Conservation (phyloP, 35 echinoderm and acorn worm genomes). For the Acanthaster planci region DNA sequence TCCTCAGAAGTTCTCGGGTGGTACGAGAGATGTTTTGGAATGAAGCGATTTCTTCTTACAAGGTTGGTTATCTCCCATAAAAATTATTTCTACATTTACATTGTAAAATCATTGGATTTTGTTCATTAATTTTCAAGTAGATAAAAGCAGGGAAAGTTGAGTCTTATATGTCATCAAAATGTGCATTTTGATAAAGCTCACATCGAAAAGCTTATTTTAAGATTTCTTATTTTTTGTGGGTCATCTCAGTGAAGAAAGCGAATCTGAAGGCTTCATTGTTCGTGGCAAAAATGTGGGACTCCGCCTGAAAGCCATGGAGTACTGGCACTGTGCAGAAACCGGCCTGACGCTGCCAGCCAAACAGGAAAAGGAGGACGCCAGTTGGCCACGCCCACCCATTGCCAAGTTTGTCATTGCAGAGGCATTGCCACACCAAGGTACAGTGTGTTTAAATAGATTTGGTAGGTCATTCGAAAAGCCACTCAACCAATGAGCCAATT, state of each 20-base stretch:
- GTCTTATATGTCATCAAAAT: neutral
- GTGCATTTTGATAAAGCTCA: neutral
- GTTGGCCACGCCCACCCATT: neutral
- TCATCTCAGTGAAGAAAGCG: constrained; percentile 81
- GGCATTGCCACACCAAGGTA: constrained; percentile 74
- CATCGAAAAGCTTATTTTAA: neutral
- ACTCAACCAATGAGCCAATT: too few species aligned
- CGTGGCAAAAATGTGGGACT: constrained; percentile 73
- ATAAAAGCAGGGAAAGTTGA: neutral
- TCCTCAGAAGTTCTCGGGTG: constrained; percentile 61
- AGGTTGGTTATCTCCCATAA: too few species aligned
- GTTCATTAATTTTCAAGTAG: too few species aligned
- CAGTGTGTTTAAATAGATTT: too few species aligned
- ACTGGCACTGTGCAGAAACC: constrained; percentile 83
- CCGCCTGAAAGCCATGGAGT: constrained; percentile 90
- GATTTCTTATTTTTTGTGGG: constrained; percentile 21
- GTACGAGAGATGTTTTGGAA: constrained; percentile 92
- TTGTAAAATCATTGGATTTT: too few species aligned
- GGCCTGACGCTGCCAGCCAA: neutral
- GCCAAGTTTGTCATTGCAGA: constrained; percentile 87
- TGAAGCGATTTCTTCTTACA: constrained; percentile 78
- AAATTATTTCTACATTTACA: too few species aligned
- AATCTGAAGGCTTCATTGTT: constrained; percentile 85
- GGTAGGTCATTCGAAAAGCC: too few species aligned
- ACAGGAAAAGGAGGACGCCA: neutral